Evolutionary conservation across 1,140 invertebrate genomes (phyloP).

Genomic region (Glomeris maerens): DNA sequence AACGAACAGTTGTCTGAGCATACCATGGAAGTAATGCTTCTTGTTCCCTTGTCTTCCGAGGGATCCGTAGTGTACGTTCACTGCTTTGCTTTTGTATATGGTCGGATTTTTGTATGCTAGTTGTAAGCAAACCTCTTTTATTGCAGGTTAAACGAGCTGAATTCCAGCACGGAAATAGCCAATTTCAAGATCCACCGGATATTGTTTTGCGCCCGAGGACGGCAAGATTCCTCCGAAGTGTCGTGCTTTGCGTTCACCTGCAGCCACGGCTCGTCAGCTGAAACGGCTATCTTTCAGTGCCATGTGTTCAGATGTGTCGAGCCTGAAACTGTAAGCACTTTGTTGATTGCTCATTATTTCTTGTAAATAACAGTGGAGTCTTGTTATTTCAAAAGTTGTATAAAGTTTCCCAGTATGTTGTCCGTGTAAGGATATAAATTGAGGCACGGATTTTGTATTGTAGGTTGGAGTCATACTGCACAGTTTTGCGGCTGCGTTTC

Average conservation of each 20-base stretch:
- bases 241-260: constrained; percentile 96
- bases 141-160: constrained; percentile 72
- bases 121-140: too few species aligned
- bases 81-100: not conserved
- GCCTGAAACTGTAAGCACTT: constrained; percentile 82
- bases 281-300: constrained; percentile 84
- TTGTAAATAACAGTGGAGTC: too few species aligned
- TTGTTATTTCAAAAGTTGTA: too few species aligned
- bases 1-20: constrained; percentile 58
- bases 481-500: constrained; percentile 33
- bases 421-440: not conserved
- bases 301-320: constrained; percentile 93
- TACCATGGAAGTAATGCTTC: constrained; percentile 57
- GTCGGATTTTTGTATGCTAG: not conserved
- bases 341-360: too few species aligned
- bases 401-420: too few species aligned
- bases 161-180: constrained; percentile 64
- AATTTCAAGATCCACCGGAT: constrained; percentile 85
- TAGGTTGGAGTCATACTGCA: constrained; percentile 34
- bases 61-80: constrained; percentile 40
- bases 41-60: constrained; percentile 74
- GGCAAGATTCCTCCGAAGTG: constrained; percentile 61
- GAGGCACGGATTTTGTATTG: not conserved
- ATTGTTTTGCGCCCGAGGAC: constrained; percentile 83
- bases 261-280: constrained; percentile 71